Evolutionary conservation across 2,797 vertebrate genomes (phyloP), one percentile per base, ranked within the genome.

Genomic region (Danio jaintianensis): DNA sequence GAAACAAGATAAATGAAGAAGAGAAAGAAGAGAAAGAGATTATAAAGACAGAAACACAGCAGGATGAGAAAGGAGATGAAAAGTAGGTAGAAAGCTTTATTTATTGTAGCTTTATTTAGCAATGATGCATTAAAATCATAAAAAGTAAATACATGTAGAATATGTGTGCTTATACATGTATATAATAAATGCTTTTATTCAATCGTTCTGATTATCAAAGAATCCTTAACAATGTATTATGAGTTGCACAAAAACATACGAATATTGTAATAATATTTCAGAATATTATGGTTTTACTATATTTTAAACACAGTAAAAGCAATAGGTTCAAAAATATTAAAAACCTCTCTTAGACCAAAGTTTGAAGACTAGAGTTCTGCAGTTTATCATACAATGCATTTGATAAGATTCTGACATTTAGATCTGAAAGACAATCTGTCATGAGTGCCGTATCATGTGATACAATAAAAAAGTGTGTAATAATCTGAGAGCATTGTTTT

Each of bases 41-140:
- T 22, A 73, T 73, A 9, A 81, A 68, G 66, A 79, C 81, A 10
- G 67, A 82, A 68, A 89, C 87, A 66, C 86, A 90, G 16, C 42
- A 40, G 53, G 53, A 58, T 78, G 9, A 78, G 75, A 22, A 64
- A 53, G 15, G 16, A 62, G 43, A 62, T 61, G 6, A 55, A 55
- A 75, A 43, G 3, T 56, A 64, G 42, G 38, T 47, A 15, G 12
- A 20, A 12, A n/a, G 48, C 18, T 38, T 11, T 20, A 10, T 20
- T 40, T 15, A n/a, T 16, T 10, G 10, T 70, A 12, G 0, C 0
- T 38, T n/a, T 53, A 18, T 40, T 53, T 10, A 40, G 20, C 12
- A 47, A 8, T 6, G 43, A 29, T 48, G 3, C 12, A 9, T 66
- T 15, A 8, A 66, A 7, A 61, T 61, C 1, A 61, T 61, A 6